These are phyloP conservation scores for Taurulus bubalis DNA, from an alignment of 2,113 vertebrate species.

Conservation along the genomic window DNA sequence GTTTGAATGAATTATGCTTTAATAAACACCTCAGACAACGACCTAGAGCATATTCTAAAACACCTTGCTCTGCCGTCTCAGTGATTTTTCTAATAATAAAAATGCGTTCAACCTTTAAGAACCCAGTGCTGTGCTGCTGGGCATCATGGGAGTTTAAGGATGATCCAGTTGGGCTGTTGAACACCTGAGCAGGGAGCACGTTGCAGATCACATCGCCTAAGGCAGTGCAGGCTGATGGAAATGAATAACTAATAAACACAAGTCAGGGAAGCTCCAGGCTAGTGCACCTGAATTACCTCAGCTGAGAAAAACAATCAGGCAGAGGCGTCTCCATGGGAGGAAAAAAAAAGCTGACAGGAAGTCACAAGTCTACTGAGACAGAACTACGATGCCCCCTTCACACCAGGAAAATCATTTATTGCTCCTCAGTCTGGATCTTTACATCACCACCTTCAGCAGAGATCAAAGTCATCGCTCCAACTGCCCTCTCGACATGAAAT, in stretches of 20 bases:
- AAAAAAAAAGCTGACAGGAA: slow-evolving; percentile 48
- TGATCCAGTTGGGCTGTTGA: slow-evolving; percentile 52
- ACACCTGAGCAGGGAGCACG: slow-evolving; percentile 65
- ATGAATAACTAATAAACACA: slow-evolving; percentile 81
- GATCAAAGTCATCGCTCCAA: slow-evolving; percentile 65
- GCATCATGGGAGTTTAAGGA: slow-evolving; percentile 43
- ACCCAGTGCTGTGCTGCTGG: slow-evolving; percentile 30
- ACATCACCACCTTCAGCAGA: slow-evolving; percentile 61
- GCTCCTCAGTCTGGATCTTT: slow-evolving; percentile 47
- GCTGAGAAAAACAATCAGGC: slow-evolving; percentile 72
- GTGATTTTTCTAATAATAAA: slow-evolving; percentile 18
- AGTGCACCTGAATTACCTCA: slow-evolving; percentile 75
- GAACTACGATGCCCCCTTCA: slow-evolving; percentile 61
- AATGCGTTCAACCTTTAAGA: slow-evolving; percentile 35
- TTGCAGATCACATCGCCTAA: slow-evolving; percentile 63
- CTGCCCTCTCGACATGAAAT: slow-evolving; percentile 42
- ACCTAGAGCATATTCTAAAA: neutral
- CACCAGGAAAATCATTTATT: slow-evolving; percentile 58
- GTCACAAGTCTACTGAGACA: slow-evolving; percentile 69
- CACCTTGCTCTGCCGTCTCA: neutral
- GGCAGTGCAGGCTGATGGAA: slow-evolving; percentile 70
- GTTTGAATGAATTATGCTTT: neutral
- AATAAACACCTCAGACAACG: slow-evolving; percentile 10
- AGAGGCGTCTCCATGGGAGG: slow-evolving; percentile 17
- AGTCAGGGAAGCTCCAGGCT: slow-evolving; percentile 72